A percentile compares a stretch with the other conserved stretches of the same genome.
These are phyloP conservation scores for Vulpes lagopus DNA, from an alignment of 2,113 vertebrate species.

Conservation along the genomic window DNA sequence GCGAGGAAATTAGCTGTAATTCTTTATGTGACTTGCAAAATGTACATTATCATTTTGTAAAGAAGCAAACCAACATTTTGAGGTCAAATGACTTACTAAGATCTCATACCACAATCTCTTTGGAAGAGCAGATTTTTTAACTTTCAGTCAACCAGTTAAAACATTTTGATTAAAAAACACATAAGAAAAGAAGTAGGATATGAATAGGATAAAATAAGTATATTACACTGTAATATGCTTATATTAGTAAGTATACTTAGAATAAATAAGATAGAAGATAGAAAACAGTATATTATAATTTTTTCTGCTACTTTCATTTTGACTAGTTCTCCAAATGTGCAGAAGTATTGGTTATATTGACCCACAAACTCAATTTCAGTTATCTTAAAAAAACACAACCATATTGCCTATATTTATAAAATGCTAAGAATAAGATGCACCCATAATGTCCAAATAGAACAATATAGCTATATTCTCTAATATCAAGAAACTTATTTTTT, in stretches of 20 bases:
- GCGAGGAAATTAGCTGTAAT: neutral
- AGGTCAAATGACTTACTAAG: neutral
- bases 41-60: neutral
- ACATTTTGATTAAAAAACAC: neutral
- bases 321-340: neutral
- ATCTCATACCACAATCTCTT: neutral
- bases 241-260: neutral
- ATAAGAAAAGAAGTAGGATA: neutral
- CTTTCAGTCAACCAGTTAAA: neutral
- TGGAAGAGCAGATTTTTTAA: neutral
- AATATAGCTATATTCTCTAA: neutral
- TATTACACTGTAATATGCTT: neutral
- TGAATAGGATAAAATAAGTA: neutral
- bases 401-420: neutral
- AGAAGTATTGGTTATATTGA: neutral
- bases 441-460: neutral
- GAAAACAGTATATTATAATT: neutral
- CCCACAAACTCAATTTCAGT: neutral
- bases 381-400: neutral
- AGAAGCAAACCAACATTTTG: neutral
- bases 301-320: neutral
- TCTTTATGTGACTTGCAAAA: slow-evolving; percentile 17
- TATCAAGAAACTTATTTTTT: neutral
- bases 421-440: neutral
- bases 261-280: neutral